Evolutionary conservation across 2,113 vertebrate genomes (phyloP).

Genomic region (Castor canadensis): DNA sequence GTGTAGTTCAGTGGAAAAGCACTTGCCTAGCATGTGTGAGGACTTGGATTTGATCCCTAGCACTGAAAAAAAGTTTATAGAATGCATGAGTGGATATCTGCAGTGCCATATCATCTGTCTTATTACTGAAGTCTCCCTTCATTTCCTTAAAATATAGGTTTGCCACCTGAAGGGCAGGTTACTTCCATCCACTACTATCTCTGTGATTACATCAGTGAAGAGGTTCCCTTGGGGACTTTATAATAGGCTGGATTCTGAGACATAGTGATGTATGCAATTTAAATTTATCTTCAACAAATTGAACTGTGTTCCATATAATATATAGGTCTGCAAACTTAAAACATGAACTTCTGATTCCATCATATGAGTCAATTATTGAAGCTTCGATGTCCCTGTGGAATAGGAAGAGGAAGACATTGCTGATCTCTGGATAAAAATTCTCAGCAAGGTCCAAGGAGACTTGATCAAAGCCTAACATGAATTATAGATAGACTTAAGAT

Average conservation of each 20-base stretch:
- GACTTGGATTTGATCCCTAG: neutral
- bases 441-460: neutral
- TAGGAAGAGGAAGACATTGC: neutral
- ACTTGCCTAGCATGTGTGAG: neutral
- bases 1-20: neutral
- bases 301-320: conserved; percentile 6
- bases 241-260: conserved; percentile 9
- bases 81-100: neutral
- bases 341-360: neutral
- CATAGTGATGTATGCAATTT: neutral
- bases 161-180: neutral
- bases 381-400: neutral
- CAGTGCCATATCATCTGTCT: neutral
- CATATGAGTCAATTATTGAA: neutral
- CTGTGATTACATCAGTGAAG: neutral
- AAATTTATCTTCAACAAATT: conserved; percentile 20
- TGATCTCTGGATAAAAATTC: conserved; percentile 41
- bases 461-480: neutral
- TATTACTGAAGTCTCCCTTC: neutral
- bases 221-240: neutral
- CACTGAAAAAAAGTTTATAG: neutral
- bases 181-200: too few species aligned
- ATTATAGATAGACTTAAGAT: conserved; percentile 17
- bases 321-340: conserved; percentile 11
- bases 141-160: neutral